Evolutionary conservation across 2,113 vertebrate species (phyloP).

Genomic region (Gasterosteus nipponicus): DNA sequence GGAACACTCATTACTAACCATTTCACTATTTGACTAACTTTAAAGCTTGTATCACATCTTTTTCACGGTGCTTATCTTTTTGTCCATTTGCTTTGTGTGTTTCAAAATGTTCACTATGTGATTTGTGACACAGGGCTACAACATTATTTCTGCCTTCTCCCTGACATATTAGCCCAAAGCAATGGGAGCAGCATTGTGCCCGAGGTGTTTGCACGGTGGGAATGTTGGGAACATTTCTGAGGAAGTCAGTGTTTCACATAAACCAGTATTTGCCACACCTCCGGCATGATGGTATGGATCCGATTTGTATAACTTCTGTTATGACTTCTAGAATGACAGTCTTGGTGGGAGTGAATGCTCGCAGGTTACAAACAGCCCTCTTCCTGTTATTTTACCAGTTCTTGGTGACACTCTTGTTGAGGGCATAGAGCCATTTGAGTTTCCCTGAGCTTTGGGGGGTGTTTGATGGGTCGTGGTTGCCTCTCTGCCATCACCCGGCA

Average conservation of each 20-base stretch:
- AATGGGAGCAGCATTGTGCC: background rate
- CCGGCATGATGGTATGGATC: background rate
- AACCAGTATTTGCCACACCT: background rate
- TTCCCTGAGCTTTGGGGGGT: conserved; percentile 5
- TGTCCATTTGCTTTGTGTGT: background rate
- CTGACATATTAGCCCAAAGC: background rate
- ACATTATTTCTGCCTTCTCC: background rate
- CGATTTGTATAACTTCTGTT: background rate
- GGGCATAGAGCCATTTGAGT: background rate
- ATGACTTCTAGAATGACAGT: background rate
- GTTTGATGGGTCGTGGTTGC: conserved; percentile 14
- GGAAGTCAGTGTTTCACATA: conserved; percentile 11
- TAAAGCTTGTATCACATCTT: background rate
- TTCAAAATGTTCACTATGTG: background rate
- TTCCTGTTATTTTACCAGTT: background rate
- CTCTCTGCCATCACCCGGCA: conserved; percentile 32
- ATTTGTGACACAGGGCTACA: background rate
- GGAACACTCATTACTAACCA: background rate
- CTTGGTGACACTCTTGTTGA: background rate
- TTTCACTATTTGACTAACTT: background rate
- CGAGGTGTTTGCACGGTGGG: background rate
- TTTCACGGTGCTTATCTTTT: background rate
- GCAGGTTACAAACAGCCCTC: background rate
- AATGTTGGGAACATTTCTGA: background rate
- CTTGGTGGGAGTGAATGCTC: background rate